phyloP scores from a whole-genome alignment of 2,113 vertebrate species.

The Diadophis punctatus region DNA sequence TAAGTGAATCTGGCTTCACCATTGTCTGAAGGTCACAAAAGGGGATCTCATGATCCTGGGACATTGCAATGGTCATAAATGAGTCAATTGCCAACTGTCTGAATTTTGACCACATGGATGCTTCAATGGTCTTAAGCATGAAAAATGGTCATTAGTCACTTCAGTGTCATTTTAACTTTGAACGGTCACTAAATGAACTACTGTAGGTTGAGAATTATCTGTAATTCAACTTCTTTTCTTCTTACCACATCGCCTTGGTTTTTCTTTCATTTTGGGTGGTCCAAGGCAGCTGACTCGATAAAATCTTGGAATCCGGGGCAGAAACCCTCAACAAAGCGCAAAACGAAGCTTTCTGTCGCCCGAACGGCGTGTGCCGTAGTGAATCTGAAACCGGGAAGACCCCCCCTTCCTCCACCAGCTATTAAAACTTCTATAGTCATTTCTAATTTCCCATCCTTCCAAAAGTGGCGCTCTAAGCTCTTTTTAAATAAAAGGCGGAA shows the following conservation, averaged over 20 bases:
- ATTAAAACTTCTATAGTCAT: neutral
- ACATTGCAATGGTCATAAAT: neutral
- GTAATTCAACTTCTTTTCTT: neutral
- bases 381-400: neutral
- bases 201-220: too few species aligned
- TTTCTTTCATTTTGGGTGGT: conserved; percentile 34
- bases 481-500: neutral
- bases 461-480: neutral
- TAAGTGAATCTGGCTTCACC: too few species aligned
- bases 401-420: neutral
- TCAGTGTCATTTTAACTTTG: neutral
- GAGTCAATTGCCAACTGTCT: neutral
- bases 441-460: neutral
- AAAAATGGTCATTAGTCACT: neutral
- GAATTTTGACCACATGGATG: neutral
- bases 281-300: conserved; percentile 33
- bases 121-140: neutral
- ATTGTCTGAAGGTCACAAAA: neutral
- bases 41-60: neutral
- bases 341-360: neutral
- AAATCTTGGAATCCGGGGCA: conserved; percentile 17
- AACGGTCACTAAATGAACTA: neutral
- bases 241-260: neutral
- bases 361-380: neutral
- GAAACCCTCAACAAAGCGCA: neutral